These are phyloP conservation scores for Ophioninae sp. DNA, from an alignment of 2,888 invertebrate genomes.

Conservation along the genomic window DNA sequence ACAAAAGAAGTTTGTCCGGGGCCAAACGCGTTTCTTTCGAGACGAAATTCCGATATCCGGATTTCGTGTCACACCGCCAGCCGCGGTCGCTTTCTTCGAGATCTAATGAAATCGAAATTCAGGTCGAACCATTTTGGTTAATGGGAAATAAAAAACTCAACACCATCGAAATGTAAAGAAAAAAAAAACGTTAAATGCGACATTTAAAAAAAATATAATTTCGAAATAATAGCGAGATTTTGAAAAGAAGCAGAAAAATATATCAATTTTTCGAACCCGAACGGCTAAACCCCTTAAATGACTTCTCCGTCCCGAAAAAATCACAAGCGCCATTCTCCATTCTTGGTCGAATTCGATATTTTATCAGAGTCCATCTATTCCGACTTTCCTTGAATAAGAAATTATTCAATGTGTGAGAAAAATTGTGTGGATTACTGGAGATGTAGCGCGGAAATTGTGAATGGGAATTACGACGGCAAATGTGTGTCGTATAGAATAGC, in stretches of 20 bases:
- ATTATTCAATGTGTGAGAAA: background rate
- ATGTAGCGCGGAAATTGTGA: constrained; percentile 38
- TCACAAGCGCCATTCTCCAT: background rate
- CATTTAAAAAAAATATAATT: background rate
- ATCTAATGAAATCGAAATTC: constrained; percentile 12
- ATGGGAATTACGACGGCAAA: constrained; percentile 43
- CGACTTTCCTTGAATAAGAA: background rate
- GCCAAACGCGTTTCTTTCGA: constrained; percentile 53
- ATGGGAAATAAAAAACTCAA: background rate
- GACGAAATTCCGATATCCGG: constrained; percentile 39
- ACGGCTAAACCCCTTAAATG: too few relatives aligned
- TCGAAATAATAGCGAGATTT: background rate
- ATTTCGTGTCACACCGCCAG: constrained; percentile 7
- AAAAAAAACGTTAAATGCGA: background rate
- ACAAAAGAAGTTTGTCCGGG: constrained; percentile 50
- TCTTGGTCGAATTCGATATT: background rate
- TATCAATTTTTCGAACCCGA: background rate
- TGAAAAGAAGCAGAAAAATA: too few relatives aligned
- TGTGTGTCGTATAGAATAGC: constrained; percentile 48
- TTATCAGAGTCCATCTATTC: background rate
- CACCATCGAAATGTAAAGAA: background rate
- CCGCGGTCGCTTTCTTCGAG: background rate
- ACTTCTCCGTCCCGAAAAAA: background rate
- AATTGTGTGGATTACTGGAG: background rate
- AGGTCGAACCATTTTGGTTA: background rate